A percentile compares a stretch with the other conserved stretches of the same genome.
These are phyloP conservation scores for Mola mola DNA, from an alignment of 2,113 vertebrate species.

Conservation along the genomic window DNA sequence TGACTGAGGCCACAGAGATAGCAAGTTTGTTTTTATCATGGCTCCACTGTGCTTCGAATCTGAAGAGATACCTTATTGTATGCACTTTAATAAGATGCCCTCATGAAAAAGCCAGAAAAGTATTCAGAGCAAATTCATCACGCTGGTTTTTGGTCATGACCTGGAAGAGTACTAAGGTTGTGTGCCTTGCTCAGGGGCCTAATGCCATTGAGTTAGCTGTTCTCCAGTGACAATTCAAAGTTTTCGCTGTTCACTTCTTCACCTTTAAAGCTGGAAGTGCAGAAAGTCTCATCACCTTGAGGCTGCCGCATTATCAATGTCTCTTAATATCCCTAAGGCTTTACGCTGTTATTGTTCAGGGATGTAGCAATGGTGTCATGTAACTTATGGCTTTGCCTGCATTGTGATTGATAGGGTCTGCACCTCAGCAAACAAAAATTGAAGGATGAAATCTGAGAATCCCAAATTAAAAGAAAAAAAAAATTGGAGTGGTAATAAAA, in stretches of 20 bases:
- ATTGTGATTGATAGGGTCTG: not conserved
- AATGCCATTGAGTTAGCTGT: conserved; percentile 47
- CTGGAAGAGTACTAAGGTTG: not conserved
- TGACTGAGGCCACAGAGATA: conserved; percentile 39
- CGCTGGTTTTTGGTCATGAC: conserved; percentile 17
- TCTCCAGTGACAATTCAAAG: conserved; percentile 16
- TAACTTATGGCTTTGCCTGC: not conserved
- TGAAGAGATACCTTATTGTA: conserved; percentile 5
- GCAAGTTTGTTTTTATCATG: conserved; percentile 2
- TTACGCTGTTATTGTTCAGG: conserved; percentile 34
- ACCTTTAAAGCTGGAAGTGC: conserved; percentile 4
- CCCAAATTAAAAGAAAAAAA: not conserved
- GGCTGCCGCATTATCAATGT: conserved; percentile 43
- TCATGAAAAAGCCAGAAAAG: conserved; percentile 14
- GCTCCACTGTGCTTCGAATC: conserved; percentile 1
- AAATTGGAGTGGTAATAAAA: not conserved
- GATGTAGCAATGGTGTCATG: conserved; percentile 27
- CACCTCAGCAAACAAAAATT: not conserved
- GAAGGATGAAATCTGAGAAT: not conserved
- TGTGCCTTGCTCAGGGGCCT: conserved; percentile 50
- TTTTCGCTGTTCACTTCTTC: conserved; percentile 12
- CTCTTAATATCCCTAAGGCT: conserved; percentile 21
- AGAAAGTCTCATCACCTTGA: conserved; percentile 24
- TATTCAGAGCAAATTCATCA: conserved; percentile 25
- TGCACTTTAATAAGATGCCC: conserved; percentile 12